Evolutionary conservation across 2,888 invertebrate genomes (phyloP), one percentile per base, ranked within the genome.

Genomic region (Scaptomyza tumidula): DNA sequence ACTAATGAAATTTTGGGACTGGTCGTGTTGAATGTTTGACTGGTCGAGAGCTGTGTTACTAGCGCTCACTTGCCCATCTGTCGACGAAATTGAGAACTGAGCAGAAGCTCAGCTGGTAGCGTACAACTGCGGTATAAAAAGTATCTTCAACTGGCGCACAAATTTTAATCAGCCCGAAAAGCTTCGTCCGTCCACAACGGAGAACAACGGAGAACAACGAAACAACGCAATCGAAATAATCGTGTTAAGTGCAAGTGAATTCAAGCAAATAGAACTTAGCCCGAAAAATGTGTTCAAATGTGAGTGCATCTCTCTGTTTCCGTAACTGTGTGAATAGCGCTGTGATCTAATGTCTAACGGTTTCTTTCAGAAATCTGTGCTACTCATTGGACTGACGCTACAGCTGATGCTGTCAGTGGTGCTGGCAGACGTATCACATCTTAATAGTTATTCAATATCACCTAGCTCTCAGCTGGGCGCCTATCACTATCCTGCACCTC

Each of bases 81-180:
- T n/a, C 9, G 48, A 31, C 31, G 16, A 35, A 56, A 46, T 74
- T 41, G 41, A 81, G 82, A 81, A 87, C 75, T 61, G 77, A 74
- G 55, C 58, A 61, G 60, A 55, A 46, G 60, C 78, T 69, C 75
- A 56, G 65, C 62, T 74, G 54, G 54, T 50, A 31, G 19, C 10
- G 46, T 43, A 48, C 44, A 50, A 46, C 53, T 43, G 64, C n/a
- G 31, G 76, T 90, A 90, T 90, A 90, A 90, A 90, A 91, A 90
- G 91, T 91, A 90, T 90, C 90, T 90, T 90, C 81, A 80, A 80
- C 66, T 76, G 72, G 74, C 77, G 80, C 80, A 84, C 88, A 84
- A 90, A 88, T 90, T 90, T 90, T 90, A 90, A 91, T 90, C 91
- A 90, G 83, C 82, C 71, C 77, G 80, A 79, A 81, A 80, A 90